Evolutionary conservation across 2,113 vertebrate genomes (phyloP), one percentile per base, ranked within the genome.

Genomic region (Drymodes brunneopygia): DNA sequence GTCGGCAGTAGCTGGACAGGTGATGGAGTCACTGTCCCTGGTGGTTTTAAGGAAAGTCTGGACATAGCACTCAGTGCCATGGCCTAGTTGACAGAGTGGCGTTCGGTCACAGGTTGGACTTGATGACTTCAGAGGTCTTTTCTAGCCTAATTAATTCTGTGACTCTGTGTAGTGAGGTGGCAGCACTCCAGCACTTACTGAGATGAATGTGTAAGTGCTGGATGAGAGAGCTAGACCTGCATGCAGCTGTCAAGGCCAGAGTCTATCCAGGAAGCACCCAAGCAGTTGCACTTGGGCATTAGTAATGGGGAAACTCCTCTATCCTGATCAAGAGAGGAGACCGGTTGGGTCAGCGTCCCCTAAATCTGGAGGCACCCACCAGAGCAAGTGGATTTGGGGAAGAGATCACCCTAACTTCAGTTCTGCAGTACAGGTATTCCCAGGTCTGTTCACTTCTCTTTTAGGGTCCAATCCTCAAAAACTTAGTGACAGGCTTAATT

Each of bases 71-170:
- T 58, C 33, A 38, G 13, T 25, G 35, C 14, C 29, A 15, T 11
- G 16, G 38, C 47, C 9, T 31, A 35, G 3, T 22, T 75, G 47
- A 35, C 24, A 40, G n/a, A 22, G 6, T 29, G 12, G 36, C 24
- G 28, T 14, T 40, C 0, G 0, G 16, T 67, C 9, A 38, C 4
- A 18, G 8, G 14, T 21, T 67, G 47, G 24, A 40, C n/a, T 47
- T 0, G 0, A 25, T 47, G 8, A 23, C 53, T n/a, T 47, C 45
- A 53, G 45, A 60, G 8, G 9, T 25, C 24, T 67, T 60, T 89
- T 61, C 40, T 6, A 40, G 8, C 25, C 14, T 31, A 31, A 47
- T 23, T 75, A 47, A 16, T 61, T 61, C 17, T 47, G 29, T 54
- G 28, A 33, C 36, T 51, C 27, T 77, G 14, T 77, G 11, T 35